A percentile compares a stretch with the other conserved stretches of the same genome.
Evolutionary conservation across 1,140 invertebrate genomes (phyloP).

Genomic region (Leptestheria dahalacensis): DNA sequence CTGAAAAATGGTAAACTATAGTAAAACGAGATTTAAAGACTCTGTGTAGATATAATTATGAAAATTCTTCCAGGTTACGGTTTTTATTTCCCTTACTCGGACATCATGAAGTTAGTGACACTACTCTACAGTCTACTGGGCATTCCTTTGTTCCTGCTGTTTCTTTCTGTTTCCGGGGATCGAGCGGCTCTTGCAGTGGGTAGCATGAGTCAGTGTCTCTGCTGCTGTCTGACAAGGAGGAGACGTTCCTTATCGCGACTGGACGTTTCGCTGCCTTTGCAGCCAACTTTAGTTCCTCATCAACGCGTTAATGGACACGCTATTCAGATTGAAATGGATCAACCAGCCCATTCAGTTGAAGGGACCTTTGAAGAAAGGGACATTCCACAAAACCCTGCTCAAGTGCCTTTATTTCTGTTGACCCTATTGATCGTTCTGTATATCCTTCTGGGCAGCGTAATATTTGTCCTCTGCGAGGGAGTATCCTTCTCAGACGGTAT

Average conservation of each 20-base stretch:
- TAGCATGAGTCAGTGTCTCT: not conserved
- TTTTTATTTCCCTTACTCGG: slow-evolving; percentile 58
- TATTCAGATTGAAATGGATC: not conserved
- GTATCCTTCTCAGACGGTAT: not conserved
- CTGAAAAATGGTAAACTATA: not conserved
- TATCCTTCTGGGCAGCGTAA: not conserved
- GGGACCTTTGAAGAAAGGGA: not conserved
- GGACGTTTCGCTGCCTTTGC: slow-evolving; percentile 6
- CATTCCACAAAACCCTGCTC: not conserved
- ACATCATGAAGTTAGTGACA: slow-evolving; percentile 64
- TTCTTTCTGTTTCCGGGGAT: slow-evolving; percentile 66
- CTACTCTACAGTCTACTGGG: slow-evolving; percentile 77
- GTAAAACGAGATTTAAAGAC: not conserved
- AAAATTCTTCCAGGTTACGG: slow-evolving; percentile 60
- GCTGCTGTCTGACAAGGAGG: not conserved
- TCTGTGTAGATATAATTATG: not conserved
- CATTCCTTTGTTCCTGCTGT: slow-evolving; percentile 81
- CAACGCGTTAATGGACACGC: not conserved
- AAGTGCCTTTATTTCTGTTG: slow-evolving; percentile 8
- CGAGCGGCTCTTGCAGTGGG: slow-evolving; percentile 44
- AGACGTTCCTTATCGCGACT: not conserved
- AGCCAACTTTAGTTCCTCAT: not conserved
- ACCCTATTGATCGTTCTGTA: not conserved
- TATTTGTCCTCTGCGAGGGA: not conserved
- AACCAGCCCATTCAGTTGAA: not conserved